Evolutionary conservation across 1,140 invertebrate species (phyloP), one percentile per base, ranked within the genome.

Genomic region (Temnothorax nylanderi): DNA sequence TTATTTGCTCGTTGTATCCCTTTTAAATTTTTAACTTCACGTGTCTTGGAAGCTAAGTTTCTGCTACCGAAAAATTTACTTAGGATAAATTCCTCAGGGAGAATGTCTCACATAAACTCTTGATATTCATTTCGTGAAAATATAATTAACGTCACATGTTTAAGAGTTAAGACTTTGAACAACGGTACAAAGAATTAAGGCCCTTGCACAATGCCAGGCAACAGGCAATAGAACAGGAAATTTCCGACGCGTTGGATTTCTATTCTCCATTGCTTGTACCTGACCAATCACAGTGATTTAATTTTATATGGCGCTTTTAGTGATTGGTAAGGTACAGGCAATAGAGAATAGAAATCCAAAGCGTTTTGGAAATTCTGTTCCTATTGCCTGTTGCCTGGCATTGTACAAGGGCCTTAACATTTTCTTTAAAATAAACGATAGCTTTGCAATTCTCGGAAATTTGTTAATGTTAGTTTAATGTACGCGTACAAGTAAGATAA

Each of bases 1-100:
- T 7, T 49, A n/a, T 11, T 32, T 71, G 13, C 16, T 69, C 64
- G 11, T 69, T 80, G 1, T 13, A 56, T 41, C 21, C 13, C 26
- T 32, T 26, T 71, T n/a, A 47, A 58, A 58, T 60, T 47, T 82
- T 58, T 16, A 69, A 26, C 47, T 11, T 56, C 16, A 18, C 6
- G 21, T 34, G 18, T 74, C 51, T 72, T 44, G 41, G 0, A 41
- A 82, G 37, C 74, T 82, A 34, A 44, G 47, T 47, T n/a, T 41
- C 8, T n/a, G 11, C 69, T 32, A 44, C 10, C 11, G 7, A 72
- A 62, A 71, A 58, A 60, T 82, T 58, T 13, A 72, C 69, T 82
- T 4, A 8, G 54, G 47, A 44, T 56, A 7, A 72, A 56, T 72
- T 21, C 21, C 26, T 26, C 18, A 0, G 16, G 49, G 69, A 8